phyloP scores from a whole-genome alignment of 2,888 invertebrate species.

The Rhagium mordax region DNA sequence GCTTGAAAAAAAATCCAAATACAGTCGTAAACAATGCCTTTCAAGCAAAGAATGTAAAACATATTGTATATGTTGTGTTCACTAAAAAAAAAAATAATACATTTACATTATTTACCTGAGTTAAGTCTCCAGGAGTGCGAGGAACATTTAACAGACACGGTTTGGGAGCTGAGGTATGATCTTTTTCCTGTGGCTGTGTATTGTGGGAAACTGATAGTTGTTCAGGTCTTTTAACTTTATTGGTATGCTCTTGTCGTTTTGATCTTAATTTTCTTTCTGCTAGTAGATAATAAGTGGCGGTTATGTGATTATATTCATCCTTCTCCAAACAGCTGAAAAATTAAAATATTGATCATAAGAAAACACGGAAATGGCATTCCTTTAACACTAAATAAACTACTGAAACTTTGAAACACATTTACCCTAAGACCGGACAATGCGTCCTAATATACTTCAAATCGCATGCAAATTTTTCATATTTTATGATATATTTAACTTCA shows the following conservation, averaged over 20 bases:
- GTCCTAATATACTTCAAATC: too few relatives aligned
- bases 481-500: too few relatives aligned
- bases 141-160: conserved; percentile 75
- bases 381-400: too few relatives aligned
- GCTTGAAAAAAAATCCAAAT: too few relatives aligned
- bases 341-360: conserved; percentile 6
- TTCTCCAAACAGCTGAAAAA: conserved; percentile 86
- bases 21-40: too few relatives aligned
- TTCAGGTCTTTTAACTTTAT: conserved; percentile 68
- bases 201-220: conserved; percentile 66
- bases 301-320: conserved; percentile 98
- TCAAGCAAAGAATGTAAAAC: too few relatives aligned
- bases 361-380: background rate
- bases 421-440: too few relatives aligned
- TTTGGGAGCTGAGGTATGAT: conserved; percentile 54
- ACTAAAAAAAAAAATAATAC: too few relatives aligned
- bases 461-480: too few relatives aligned
- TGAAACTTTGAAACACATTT: too few relatives aligned
- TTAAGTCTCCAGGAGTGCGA: conserved; percentile 79
- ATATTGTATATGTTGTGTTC: too few relatives aligned
- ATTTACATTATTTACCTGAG: conserved; percentile 71
- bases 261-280: conserved; percentile 93
- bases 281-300: conserved; percentile 97
- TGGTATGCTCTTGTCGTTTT: conserved; percentile 78
- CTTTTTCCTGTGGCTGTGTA: conserved; percentile 60